phyloP scores from a whole-genome alignment of 1,140 invertebrate genomes.

The Diorhabda carinulata region DNA sequence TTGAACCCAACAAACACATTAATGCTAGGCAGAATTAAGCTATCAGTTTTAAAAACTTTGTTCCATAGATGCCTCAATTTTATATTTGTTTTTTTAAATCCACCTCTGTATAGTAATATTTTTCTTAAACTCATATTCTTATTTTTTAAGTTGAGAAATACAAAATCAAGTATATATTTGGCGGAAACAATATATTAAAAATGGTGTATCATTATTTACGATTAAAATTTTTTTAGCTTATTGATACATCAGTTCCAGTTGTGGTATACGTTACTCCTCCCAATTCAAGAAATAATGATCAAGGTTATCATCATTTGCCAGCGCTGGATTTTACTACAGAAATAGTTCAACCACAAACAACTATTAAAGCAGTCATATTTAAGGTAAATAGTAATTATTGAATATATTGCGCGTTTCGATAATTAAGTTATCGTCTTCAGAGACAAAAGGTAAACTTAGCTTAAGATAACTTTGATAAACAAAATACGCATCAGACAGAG shows the following conservation, averaged over 20 bases:
- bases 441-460: no score
- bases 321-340: constrained; percentile 63
- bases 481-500: no score
- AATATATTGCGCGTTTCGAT: no score
- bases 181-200: background rate
- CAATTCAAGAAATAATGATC: constrained; percentile 37
- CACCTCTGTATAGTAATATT: no score
- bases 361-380: constrained; percentile 72
- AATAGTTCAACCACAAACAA: constrained; percentile 60
- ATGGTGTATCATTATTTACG: no score
- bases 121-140: background rate
- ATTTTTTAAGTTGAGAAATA: background rate
- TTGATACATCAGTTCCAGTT: constrained; percentile 79
- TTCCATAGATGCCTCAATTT: no score
- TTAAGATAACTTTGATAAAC: no score
- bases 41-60: no score
- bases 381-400: constrained; percentile 50
- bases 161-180: background rate
- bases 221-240: constrained; percentile 54
- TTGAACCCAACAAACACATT: no score
- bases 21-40: no score
- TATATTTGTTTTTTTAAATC: no score
- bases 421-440: no score
- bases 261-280: constrained; percentile 67
- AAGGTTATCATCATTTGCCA: constrained; percentile 48